Conservation (phyloP, 2,888 invertebrate genomes). For the Callyntrura guangdongensis region DNA sequence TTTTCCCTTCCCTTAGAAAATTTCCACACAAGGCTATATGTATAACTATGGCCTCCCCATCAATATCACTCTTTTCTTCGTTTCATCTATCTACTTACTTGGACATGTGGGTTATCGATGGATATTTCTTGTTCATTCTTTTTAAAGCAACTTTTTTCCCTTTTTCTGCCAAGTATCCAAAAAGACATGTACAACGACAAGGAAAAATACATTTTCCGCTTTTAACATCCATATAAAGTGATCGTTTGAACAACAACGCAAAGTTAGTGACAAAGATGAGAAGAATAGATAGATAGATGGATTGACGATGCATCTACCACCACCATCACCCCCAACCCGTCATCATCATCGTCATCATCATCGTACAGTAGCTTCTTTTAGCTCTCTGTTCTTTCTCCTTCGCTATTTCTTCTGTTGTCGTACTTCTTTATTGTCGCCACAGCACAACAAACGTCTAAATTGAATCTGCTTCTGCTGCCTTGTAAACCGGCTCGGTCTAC, state of each 20-base stretch:
- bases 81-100: neutral
- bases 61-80: neutral
- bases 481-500: too few species aligned
- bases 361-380: neutral
- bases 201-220: neutral
- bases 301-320: neutral
- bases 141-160: neutral
- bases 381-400: neutral
- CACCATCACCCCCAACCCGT: neutral
- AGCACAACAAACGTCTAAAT: neutral
- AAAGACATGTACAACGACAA: neutral
- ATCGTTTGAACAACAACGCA: neutral
- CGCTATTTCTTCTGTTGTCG: neutral
- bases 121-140: slow-evolving; percentile 9
- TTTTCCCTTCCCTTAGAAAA: too few species aligned
- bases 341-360: neutral
- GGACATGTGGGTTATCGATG: slow-evolving; percentile 9
- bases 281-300: too few species aligned
- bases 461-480: slow-evolving; percentile 9
- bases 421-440: neutral
- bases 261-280: neutral
- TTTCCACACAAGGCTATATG: too few species aligned
- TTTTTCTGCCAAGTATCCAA: neutral
- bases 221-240: slow-evolving; percentile 32
- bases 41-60: too few species aligned